Conservation (phyloP, 2,797 vertebrate species). For the Phrynocephalus forsythii region DNA sequence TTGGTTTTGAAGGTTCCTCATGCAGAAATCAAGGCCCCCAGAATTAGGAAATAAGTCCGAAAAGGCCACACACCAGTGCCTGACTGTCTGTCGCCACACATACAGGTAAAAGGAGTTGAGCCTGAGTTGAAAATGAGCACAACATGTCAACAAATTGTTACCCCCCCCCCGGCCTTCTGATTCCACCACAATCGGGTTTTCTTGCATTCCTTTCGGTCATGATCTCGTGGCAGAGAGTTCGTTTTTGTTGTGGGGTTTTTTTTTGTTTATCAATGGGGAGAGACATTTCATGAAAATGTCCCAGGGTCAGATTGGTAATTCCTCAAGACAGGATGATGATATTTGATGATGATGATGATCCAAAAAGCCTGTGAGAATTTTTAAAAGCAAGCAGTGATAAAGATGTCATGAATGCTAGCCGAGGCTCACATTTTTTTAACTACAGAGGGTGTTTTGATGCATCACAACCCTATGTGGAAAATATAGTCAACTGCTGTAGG, state of each 20-base stretch:
- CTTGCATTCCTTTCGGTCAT: neutral
- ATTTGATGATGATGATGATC: neutral
- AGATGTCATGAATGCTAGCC: too few species aligned
- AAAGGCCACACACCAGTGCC: constrained; percentile 6
- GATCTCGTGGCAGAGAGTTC: too few species aligned
- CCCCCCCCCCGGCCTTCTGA: neutral
- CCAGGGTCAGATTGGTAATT: neutral
- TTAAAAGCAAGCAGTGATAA: neutral
- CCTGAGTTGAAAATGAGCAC: neutral
- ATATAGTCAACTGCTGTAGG: too few species aligned
- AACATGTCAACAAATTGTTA: neutral
- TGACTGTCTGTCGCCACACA: neutral
- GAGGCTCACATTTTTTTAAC: too few species aligned
- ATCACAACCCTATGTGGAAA: too few species aligned
- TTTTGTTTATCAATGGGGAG: neutral
- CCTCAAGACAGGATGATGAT: neutral
- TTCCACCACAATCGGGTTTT: neutral
- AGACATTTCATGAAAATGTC: neutral
- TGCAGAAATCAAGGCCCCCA: neutral
- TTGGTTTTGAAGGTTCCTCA: constrained; percentile 16
- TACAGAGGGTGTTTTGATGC: too few species aligned
- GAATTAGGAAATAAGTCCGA: neutral
- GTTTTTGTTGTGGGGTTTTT: neutral
- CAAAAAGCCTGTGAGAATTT: neutral
- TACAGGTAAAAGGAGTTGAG: neutral